Evolutionary conservation across 2,888 invertebrate species (phyloP), one percentile per base, ranked within the genome.

Genomic region (Aproaerema taeniolella): DNA sequence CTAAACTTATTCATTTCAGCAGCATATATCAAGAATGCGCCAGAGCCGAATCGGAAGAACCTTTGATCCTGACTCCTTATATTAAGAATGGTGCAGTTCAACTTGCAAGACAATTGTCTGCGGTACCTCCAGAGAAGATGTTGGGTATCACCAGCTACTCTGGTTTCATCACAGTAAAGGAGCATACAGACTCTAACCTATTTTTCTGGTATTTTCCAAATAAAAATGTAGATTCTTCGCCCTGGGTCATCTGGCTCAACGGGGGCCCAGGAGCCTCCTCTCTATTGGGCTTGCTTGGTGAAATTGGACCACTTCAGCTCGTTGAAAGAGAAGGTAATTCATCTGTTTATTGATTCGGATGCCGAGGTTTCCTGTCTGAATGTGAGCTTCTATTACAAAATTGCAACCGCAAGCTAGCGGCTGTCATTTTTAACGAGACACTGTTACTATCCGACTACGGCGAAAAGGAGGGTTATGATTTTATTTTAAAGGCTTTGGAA

Each of bases 121-220:
- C 48, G 53, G 66, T 70, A 0, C 43, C 60, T 12, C 41, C 58
- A 2, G 41, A 65, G 1, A 52, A 31, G 63, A 45, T 60, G 56
- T 17, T 29, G 42, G 0, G 62, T 58, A 50, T 81, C 0, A 49
- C 67, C 41, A 88, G 87, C 42, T 67, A 83, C 52, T 56, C 88
- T 10, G 83, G 77, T 0, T 83, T 72, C 45, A 55, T 83, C 13
- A 94, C 93, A 0, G 94, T 94, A 5, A 90, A 93, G 52, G 88
- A 92, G 58, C 59, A 85, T 12, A 89, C 83, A 55, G 87, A 91
- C 55, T 92, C 92, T 0, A 93, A 94, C 62, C 67, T 92, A 57
- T 95, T 93, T 76, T 94, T 93, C 70, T 94, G 94, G 94, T 94
- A 91, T 62, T 93, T 94, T 55, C 93, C 93, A 0, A 52, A 53